Evolutionary conservation across 2,888 invertebrate genomes (phyloP).

Genomic region (Pyralis farinalis): DNA sequence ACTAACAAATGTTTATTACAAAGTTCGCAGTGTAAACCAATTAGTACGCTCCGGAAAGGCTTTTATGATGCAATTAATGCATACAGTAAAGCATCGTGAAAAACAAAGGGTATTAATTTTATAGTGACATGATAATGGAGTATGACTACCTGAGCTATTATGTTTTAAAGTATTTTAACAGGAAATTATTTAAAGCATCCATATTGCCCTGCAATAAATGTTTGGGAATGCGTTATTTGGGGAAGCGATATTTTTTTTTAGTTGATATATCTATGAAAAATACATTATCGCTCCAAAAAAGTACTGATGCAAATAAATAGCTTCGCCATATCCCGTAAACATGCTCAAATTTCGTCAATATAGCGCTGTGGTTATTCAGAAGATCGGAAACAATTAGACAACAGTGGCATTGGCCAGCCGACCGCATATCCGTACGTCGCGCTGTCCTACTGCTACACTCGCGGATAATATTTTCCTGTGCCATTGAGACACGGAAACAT

Average conservation of each 20-base stretch:
- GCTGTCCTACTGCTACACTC: constrained; percentile 63
- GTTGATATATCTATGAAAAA: no score
- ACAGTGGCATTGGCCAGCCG: constrained; percentile 73
- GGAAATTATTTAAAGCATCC: constrained; percentile 2
- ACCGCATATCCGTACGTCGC: constrained; percentile 67
- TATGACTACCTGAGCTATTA: constrained; percentile 41
- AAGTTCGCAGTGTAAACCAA: constrained; percentile 42
- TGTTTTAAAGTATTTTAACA: constrained; percentile 25
- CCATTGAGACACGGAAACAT: constrained; percentile 28
- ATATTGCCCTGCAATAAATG: not conserved
- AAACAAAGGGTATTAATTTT: constrained; percentile 63
- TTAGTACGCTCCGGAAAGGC: constrained; percentile 48
- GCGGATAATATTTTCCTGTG: constrained; percentile 47
- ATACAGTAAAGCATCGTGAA: constrained; percentile 49
- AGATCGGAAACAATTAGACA: constrained; percentile 79
- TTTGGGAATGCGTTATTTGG: no score
- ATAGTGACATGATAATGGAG: constrained; percentile 60
- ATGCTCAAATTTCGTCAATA: constrained; percentile 72
- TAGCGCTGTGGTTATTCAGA: constrained; percentile 63
- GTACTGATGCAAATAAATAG: constrained; percentile 44
- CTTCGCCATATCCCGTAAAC: constrained; percentile 45
- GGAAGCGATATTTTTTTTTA: not conserved
- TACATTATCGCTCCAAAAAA: no score
- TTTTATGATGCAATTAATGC: constrained; percentile 60
- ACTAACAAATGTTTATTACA: constrained; percentile 40